These are phyloP conservation scores for Tetanocera ferruginea DNA, from an alignment of 2,888 invertebrate genomes.

Conservation along the genomic window DNA sequence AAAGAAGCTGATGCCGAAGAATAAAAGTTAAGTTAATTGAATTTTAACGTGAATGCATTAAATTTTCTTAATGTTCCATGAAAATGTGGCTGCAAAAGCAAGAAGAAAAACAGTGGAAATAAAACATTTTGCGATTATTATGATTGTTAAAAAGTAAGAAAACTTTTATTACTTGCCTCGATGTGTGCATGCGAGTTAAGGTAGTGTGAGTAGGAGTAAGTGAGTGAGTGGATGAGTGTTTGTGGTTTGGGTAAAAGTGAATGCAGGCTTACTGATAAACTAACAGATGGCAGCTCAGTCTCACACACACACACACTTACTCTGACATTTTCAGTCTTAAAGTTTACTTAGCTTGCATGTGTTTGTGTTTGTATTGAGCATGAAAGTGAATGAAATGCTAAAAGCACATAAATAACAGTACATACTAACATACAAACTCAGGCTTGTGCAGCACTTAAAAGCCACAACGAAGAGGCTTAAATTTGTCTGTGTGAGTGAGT, in stretches of 20 bases:
- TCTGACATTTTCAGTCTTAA: background rate
- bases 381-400: no score
- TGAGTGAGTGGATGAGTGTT: no score
- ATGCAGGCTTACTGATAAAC: background rate
- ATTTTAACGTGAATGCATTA: conserved; percentile 8
- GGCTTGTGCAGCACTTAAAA: no score
- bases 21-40: conserved; percentile 8
- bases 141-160: background rate
- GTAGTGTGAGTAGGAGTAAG: background rate
- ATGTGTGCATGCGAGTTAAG: background rate
- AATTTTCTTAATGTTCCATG: background rate
- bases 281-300: background rate
- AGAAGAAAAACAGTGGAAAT: background rate
- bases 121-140: background rate
- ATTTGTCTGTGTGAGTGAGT: background rate
- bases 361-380: background rate
- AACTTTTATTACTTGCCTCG: background rate
- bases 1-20: background rate
- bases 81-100: background rate
- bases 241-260: background rate
- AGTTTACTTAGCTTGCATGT: background rate
- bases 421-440: no score
- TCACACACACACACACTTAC: background rate
- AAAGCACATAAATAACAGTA: no score
- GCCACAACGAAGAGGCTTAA: background rate